These are phyloP conservation scores for Lepus europaeus DNA, from an alignment of 2,113 vertebrate species.

Conservation along the genomic window DNA sequence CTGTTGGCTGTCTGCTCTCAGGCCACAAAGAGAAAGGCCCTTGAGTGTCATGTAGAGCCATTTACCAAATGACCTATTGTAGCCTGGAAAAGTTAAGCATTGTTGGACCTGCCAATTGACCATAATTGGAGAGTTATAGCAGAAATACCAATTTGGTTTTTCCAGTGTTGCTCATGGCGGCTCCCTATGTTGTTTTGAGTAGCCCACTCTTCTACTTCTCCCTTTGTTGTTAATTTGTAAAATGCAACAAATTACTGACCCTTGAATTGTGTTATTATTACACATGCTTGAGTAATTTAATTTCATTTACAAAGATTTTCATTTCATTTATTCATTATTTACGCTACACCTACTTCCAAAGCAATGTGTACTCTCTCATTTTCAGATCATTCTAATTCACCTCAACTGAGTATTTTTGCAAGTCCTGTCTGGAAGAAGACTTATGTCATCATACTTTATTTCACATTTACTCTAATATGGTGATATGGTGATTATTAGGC, in stretches of 20 bases:
- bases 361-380: constrained; percentile 25
- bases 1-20: not conserved
- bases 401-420: constrained; percentile 22
- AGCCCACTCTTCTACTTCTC: constrained; percentile 27
- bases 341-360: constrained; percentile 42
- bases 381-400: constrained; percentile 59
- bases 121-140: constrained; percentile 14
- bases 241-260: constrained; percentile 69
- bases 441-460: not conserved
- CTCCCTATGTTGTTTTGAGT: constrained; percentile 32
- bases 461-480: constrained; percentile 24
- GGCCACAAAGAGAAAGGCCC: constrained; percentile 10
- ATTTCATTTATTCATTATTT: constrained; percentile 72
- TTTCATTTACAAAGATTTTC: constrained; percentile 66
- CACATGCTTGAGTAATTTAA: constrained; percentile 64
- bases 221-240: constrained; percentile 74
- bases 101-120: constrained; percentile 36
- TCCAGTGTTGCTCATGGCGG: constrained; percentile 42
- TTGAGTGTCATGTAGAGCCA: constrained; percentile 52
- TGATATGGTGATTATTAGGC: not conserved
- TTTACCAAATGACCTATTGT: constrained; percentile 53
- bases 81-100: constrained; percentile 53
- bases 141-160: constrained; percentile 57
- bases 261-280: constrained; percentile 68
- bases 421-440: constrained; percentile 10